Conservation (phyloP, 2,113 vertebrate genomes). For the Catagonus wagneri region DNA sequence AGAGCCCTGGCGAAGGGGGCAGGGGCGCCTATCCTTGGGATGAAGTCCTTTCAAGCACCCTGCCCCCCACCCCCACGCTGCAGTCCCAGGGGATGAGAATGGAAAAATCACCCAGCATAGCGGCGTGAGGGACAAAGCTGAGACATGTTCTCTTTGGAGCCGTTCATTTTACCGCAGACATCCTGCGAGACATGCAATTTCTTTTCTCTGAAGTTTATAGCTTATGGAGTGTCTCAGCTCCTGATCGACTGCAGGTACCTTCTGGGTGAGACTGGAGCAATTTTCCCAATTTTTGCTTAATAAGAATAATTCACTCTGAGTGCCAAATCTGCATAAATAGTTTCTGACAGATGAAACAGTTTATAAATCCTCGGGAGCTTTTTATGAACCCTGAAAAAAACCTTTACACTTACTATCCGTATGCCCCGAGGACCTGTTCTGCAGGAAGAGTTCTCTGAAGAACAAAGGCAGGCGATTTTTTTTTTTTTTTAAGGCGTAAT, state of each 20-base stretch:
- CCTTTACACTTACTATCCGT: neutral
- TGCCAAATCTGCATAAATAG: slow-evolving; percentile 66
- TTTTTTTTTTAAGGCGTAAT: neutral
- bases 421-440: neutral
- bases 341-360: slow-evolving; percentile 68
- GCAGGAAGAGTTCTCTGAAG: neutral
- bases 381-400: slow-evolving; percentile 48
- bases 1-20: neutral
- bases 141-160: neutral
- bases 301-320: slow-evolving; percentile 63
- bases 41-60: neutral
- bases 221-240: neutral
- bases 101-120: neutral
- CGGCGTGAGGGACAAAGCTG: neutral
- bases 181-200: neutral
- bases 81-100: neutral
- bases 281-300: slow-evolving; percentile 74
- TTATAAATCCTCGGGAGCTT: slow-evolving; percentile 68
- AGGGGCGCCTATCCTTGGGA: neutral
- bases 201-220: slow-evolving; percentile 32
- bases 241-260: slow-evolving; percentile 68
- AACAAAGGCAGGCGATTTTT: neutral
- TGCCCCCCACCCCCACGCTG: too few species aligned
- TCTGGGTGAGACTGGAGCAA: slow-evolving; percentile 62
- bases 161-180: neutral